Conservation (phyloP, 2,797 vertebrate genomes). For the Botia kubotai region DNA sequence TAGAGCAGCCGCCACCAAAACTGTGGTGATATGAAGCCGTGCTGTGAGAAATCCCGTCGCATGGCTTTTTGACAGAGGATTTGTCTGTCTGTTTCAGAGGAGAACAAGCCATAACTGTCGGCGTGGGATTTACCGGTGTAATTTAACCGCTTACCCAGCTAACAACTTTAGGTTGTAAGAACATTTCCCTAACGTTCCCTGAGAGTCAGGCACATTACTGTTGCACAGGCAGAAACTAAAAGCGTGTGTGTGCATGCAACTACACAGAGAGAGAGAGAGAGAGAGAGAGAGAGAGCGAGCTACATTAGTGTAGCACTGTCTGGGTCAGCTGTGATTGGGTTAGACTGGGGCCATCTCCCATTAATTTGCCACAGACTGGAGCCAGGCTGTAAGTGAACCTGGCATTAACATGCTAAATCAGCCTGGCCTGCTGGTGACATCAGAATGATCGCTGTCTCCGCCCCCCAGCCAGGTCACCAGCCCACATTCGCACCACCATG, state of each 20-base stretch:
- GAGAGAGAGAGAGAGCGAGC: conserved; percentile 10
- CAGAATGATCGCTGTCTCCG: not conserved
- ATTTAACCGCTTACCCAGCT: conserved; percentile 31
- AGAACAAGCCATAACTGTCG: conserved; percentile 40
- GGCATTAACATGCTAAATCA: conserved; percentile 44
- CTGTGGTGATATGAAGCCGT: conserved; percentile 27
- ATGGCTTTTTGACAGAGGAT: conserved; percentile 54
- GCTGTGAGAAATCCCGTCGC: conserved; percentile 43
- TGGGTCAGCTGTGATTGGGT: conserved; percentile 49
- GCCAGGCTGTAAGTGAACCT: conserved; percentile 45
- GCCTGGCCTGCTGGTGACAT: conserved; percentile 26
- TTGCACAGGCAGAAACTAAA: conserved; percentile 51
- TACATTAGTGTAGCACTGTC: conserved; percentile 28
- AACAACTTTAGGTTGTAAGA: too few species aligned
- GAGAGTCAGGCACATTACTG: conserved; percentile 19
- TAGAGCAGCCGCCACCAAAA: conserved; percentile 23
- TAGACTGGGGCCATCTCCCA: conserved; percentile 40
- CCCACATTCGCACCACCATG: conserved; percentile 3
- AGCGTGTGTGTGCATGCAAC: conserved; percentile 12
- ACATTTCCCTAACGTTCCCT: too few species aligned
- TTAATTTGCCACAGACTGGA: conserved; percentile 47
- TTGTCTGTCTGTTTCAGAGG: conserved; percentile 54
- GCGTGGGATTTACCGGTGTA: conserved; percentile 35
- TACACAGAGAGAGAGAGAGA: conserved; percentile 17
- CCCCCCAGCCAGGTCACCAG: not conserved